Base-by-base conservation (phyloP, 2,797 vertebrate species). In the Oryzias dopingdopingensis region DNA sequence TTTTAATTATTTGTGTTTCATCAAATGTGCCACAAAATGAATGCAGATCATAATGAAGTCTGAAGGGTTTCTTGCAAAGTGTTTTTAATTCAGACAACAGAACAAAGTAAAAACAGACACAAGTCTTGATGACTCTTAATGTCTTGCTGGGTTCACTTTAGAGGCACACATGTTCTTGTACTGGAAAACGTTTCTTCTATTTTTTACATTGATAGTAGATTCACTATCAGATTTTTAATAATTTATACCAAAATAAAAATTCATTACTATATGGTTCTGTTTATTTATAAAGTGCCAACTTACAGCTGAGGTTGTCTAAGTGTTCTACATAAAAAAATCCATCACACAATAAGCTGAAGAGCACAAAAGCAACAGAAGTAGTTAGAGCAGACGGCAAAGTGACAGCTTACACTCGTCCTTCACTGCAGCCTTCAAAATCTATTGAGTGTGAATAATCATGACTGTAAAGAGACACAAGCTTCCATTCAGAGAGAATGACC, bases 401-500 rank as follows among this genome's bases (percentile, higher is more conserved):
- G 22, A 29, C 37, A 59, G 17, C 6, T 29, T 18, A 10, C 26
- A 17, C 23, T 52, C 70, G 46, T 68, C 51, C 18, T 18, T 18
- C 18, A 18, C 18, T 18, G 18, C 49, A 43, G 26, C 14, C 62
- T 50, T 71, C 26, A 69, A 62, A 65, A 66, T 42, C 37, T 23
- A 17, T 62, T 43, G 32, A 10, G 45, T 43, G 62, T 65, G 52
- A 49, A 42, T 40, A 14, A 16, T 50, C 26, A n/a, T 13, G 49
- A 63, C 42, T 51, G 59, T 22, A 24, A 5, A 66, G 13, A 55
- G 55, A 72, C 67, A 80, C 59, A 56, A 57, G 61, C 59, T 72
- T 83, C 79, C 67, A 65, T 57, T 68, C 59, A 62, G 59, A 59
- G 42, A 50, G 2, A 76, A 54, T 49, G 72, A 81, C 77, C 75